A percentile compares a stretch with the other conserved stretches of the same genome.
These are phyloP conservation scores for Diplogasteroides magnus DNA, from an alignment of 1,140 invertebrate species.

Conservation along the genomic window DNA sequence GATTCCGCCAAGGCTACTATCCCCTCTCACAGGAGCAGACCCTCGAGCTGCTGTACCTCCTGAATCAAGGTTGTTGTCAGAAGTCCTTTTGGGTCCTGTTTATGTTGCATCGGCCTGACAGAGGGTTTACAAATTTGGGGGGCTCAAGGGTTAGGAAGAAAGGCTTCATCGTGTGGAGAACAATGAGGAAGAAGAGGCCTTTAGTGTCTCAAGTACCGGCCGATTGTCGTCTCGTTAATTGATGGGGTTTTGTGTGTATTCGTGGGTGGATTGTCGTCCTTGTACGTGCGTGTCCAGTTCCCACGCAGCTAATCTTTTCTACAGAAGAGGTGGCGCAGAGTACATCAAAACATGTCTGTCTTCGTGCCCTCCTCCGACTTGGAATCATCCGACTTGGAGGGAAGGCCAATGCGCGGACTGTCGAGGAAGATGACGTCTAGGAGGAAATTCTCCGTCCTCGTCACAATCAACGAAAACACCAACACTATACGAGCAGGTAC, in stretches of 20 bases:
- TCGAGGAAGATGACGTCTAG: neutral
- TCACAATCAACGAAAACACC: neutral
- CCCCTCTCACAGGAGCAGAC: slow-evolving; percentile 29
- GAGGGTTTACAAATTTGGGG: no score
- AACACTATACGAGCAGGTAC: no score
- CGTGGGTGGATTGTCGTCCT: neutral
- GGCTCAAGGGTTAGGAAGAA: no score
- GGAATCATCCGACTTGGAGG: neutral
- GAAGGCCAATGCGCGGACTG: neutral
- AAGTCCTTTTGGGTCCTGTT: neutral
- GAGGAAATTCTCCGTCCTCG: neutral
- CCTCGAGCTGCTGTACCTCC: slow-evolving; percentile 25
- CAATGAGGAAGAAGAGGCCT: no score
- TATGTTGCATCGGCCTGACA: neutral
- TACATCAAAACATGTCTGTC: neutral
- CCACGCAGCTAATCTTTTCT: no score
- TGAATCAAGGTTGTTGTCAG: neutral
- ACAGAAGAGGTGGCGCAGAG: neutral
- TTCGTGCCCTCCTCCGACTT: neutral
- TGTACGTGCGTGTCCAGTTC: neutral
- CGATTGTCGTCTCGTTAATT: no score
- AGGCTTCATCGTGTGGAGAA: no score
- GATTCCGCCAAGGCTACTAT: slow-evolving; percentile 13
- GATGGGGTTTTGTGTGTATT: neutral
- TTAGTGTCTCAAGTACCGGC: no score